These are phyloP conservation scores for Argyrosomus regius DNA, from an alignment of 2,797 vertebrate species.

Conservation along the genomic window DNA sequence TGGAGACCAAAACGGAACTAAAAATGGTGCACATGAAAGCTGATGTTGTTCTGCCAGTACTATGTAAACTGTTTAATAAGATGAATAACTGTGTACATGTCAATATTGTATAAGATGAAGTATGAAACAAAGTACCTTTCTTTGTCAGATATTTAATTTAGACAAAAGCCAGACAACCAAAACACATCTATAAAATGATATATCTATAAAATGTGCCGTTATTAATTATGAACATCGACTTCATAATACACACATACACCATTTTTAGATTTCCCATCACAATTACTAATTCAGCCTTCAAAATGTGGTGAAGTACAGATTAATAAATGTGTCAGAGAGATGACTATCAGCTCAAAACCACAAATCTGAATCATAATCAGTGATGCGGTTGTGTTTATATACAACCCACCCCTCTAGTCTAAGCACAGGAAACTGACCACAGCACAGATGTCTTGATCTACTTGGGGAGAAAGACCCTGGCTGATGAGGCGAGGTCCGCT, in stretches of 20 bases:
- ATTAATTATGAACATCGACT: not conserved
- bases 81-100: too few relatives aligned
- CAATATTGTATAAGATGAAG: too few relatives aligned
- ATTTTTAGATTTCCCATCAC: not conserved
- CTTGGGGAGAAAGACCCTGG: not conserved
- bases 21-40: not conserved
- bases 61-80: too few relatives aligned
- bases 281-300: not conserved
- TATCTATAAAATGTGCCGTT: not conserved
- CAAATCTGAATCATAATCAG: not conserved
- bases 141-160: not conserved
- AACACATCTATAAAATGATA: not conserved
- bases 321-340: not conserved
- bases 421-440: not conserved
- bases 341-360: not conserved
- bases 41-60: too few relatives aligned
- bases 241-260: not conserved
- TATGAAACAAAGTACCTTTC: not conserved
- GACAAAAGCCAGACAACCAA: too few relatives aligned
- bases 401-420: not conserved
- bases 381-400: not conserved
- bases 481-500: constrained; percentile 11
- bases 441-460: not conserved
- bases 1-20: too few relatives aligned
- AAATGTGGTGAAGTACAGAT: not conserved